Conservation (phyloP, 1,140 invertebrate genomes). For the Caerostris extrusa region DNA sequence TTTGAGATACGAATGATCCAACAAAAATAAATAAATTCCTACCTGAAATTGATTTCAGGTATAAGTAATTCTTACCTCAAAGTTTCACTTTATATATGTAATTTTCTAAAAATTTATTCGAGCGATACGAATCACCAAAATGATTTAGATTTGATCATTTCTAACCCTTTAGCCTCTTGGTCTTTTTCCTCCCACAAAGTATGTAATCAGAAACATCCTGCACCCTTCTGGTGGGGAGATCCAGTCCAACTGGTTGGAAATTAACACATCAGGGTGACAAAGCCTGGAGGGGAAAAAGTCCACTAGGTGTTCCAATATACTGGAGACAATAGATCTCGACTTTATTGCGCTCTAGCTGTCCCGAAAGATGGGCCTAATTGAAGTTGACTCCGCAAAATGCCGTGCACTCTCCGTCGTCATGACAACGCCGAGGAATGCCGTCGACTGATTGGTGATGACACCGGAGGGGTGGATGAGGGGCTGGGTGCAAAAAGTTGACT, state of each 20-base stretch:
- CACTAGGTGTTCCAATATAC: constrained; percentile 24
- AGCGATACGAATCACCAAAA: too few species aligned
- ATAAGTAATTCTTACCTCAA: too few species aligned
- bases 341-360: constrained; percentile 48
- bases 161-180: too few species aligned
- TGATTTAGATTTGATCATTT: too few species aligned
- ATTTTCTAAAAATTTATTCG: too few species aligned
- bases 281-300: neutral
- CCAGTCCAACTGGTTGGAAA: neutral
- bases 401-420: constrained; percentile 31
- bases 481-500: constrained; percentile 69
- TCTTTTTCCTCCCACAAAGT: too few species aligned
- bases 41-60: too few species aligned
- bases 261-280: constrained; percentile 54
- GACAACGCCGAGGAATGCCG: constrained; percentile 40
- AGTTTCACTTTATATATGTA: too few species aligned
- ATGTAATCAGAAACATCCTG: too few species aligned
- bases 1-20: too few species aligned
- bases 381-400: constrained; percentile 64
- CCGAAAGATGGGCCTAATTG: constrained; percentile 54
- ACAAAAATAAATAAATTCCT: too few species aligned
- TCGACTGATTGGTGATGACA: constrained; percentile 74
- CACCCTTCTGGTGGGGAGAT: too few species aligned
- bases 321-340: constrained; percentile 13
- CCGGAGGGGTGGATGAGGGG: neutral